phyloP scores from a whole-genome alignment of 2,113 vertebrate species.

The Microcebus griseorufus region DNA sequence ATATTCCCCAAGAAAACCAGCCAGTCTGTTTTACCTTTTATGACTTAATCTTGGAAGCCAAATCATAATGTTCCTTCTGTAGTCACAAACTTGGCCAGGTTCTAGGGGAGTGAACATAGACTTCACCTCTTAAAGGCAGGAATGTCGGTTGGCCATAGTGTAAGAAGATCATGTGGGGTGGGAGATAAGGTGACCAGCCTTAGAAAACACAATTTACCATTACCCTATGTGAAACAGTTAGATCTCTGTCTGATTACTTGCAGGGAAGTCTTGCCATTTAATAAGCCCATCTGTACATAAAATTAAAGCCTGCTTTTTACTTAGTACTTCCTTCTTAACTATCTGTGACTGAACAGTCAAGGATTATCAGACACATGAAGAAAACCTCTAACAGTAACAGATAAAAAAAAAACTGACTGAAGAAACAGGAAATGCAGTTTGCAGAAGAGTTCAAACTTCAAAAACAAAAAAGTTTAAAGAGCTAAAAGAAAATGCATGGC shows the following conservation, averaged over 20 bases:
- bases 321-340: not conserved
- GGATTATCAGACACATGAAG: not conserved
- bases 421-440: not conserved
- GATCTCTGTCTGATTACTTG: not conserved
- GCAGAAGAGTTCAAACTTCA: constrained; percentile 21
- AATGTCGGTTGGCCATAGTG: not conserved
- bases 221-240: not conserved
- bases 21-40: not conserved
- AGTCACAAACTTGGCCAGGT: not conserved
- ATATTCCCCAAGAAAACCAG: not conserved
- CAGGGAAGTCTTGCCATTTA: not conserved
- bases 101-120: not conserved
- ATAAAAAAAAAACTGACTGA: not conserved
- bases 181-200: not conserved
- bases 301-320: not conserved
- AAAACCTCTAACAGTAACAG: not conserved
- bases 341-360: not conserved
- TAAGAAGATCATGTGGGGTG: not conserved
- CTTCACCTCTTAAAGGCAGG: not conserved
- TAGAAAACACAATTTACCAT: not conserved
- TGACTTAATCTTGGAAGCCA: not conserved
- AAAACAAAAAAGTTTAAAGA: not conserved
- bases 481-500: not conserved
- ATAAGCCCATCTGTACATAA: not conserved
- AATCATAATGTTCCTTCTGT: not conserved